Evolutionary conservation across 2,797 vertebrate genomes (phyloP), one percentile per base, ranked within the genome.

Genomic region (Hemitrygon akajei): DNA sequence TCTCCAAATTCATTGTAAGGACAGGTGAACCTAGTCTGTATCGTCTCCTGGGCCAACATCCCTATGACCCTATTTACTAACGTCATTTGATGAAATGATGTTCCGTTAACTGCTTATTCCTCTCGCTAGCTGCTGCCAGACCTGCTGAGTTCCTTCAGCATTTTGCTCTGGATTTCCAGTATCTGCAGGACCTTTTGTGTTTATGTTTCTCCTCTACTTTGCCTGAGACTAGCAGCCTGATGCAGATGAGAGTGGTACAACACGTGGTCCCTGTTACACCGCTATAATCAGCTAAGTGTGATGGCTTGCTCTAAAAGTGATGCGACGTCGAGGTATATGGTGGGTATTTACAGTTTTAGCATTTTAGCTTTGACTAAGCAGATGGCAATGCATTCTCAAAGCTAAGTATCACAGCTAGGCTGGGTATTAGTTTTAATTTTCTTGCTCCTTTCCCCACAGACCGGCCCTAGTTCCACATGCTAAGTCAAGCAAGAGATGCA

Each of bases 401-500:
- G 84, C 84, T 69, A 3, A 9, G 86, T 89, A 10, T 37, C 60
- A 11, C 86, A 89, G 86, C 86, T 60, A 89, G 66, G 86, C 69
- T 89, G 86, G 86, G n/a, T 63, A 22, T 69, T 89, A 89, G 66
- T 89, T 89, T 69, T 89, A 37, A 69, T 89, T 89, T 89, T 14
- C 86, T 69, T 69, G 86, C 22, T 89, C 34, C 34, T n/a, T 18
- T 89, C 73, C 66, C 91, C 40, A 3, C 25, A 76, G 69, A 47
- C 91, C 12, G 11, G 91, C 71, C 40, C 58, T 37, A 66, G 66
- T 91, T 94, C 93, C 94, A 94, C 94, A 95, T 95, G 95, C 95
- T 77, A 95, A 92, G 81, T 94, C 94, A 95, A 95, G 96, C 81
- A 73, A 94, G 94, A 95, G 96, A 97, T 97, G 96, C 96, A 94